phyloP scores from a whole-genome alignment of 2,888 invertebrate species.

The Lepetodrilus schrolli region DNA sequence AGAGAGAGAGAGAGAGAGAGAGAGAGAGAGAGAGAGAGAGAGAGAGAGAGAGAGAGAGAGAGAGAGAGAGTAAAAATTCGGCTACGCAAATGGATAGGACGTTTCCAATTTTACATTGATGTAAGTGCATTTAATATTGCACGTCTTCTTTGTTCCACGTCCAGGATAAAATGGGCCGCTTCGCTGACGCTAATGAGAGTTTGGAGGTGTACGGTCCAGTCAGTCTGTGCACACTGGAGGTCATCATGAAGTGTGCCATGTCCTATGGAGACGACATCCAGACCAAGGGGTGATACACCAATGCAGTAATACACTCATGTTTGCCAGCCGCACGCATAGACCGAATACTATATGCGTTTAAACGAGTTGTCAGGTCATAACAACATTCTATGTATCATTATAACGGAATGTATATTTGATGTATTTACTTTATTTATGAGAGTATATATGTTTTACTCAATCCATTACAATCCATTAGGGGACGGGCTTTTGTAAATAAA shows the following conservation, averaged over 20 bases:
- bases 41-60: too few species aligned
- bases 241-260: constrained; percentile 46
- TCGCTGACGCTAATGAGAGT: constrained; percentile 35
- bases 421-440: too few species aligned
- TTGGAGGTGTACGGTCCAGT: constrained; percentile 42
- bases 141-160: neutral
- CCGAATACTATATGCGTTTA: neutral
- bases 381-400: neutral
- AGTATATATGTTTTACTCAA: too few species aligned
- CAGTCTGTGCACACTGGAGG: constrained; percentile 43
- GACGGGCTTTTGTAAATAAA: neutral
- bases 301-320: neutral
- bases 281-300: constrained; percentile 37
- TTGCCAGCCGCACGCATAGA: neutral
- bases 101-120: too few species aligned
- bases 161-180: constrained; percentile 36
- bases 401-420: too few species aligned
- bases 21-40: too few species aligned
- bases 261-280: constrained; percentile 42
- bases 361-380: neutral
- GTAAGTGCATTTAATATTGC: neutral
- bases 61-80: too few species aligned
- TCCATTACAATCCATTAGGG: neutral
- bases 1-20: too few species aligned
- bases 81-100: too few species aligned